Evolutionary conservation across 2,797 vertebrate genomes (phyloP), one percentile per base, ranked within the genome.

Genomic region (Pipistrellus kuhlii): DNA sequence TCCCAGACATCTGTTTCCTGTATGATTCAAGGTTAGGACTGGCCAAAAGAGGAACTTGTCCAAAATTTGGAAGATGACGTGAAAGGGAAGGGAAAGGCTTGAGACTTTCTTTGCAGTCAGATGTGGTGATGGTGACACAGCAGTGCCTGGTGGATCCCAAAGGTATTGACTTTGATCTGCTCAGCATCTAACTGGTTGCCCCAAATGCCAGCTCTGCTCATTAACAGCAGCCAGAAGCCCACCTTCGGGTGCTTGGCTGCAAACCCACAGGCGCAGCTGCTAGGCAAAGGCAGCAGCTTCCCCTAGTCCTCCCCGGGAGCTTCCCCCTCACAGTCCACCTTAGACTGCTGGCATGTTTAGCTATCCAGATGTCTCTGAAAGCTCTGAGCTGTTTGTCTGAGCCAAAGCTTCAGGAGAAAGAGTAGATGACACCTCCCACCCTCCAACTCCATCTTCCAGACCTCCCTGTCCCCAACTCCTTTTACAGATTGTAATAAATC

Each of bases 1-100:
- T 82, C 57, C 38, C 46, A 92, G 76, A 93, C 55, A 91, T 7
- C 41, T 78, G 51, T 48, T 88, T 94, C 41, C 18, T 21, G 0
- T 75, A 8, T 82, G 32, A 88, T 68, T 88, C 85, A 68, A 77
- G 35, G 62, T 90, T 73, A 80, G 23, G 4, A 92, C 44, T 76
- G 62, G n/a, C 25, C 64, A 46, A 72, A 92, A 93, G 25, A 76
- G 15, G 46, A 88, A 75, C 9, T 20, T 48, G n/a, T n/a, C 23
- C 59, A 6, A 75, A 82, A 85, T 64, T 21, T 73, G 44, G 46
- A 32, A 62, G n/a, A 20, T 41, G 48, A 75, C 32, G 14, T 25
- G 77, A n/a, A 18, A 1, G 2, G 32, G 13, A 78, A 8, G 59
- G 20, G 12, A 53, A 77, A 17, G n/a, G 11, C 13, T 32, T 9